Evolutionary conservation across 2,888 invertebrate species (phyloP).

Genomic region (Brachypterus glaber): DNA sequence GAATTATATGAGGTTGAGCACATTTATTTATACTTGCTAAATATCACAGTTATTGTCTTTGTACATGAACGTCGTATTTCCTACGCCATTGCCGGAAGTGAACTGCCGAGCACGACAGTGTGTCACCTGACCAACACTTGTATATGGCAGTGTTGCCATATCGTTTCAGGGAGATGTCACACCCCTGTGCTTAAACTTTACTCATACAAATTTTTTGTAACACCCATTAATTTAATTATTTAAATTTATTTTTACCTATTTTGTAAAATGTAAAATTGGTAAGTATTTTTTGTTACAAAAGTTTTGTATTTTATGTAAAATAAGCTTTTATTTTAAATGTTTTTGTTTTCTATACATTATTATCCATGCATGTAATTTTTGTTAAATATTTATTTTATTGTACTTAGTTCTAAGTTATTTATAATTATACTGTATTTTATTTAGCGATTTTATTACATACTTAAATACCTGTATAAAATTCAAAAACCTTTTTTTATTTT

Average conservation of each 20-base stretch:
- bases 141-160: too few relatives aligned
- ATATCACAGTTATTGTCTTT: background rate
- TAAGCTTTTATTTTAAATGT: too few relatives aligned
- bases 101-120: background rate
- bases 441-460: background rate
- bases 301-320: too few relatives aligned
- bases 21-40: background rate
- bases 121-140: too few relatives aligned
- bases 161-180: too few relatives aligned
- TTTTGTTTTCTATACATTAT: too few relatives aligned
- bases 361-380: too few relatives aligned
- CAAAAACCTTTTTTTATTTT: background rate
- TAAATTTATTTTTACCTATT: background rate
- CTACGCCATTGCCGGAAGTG: background rate
- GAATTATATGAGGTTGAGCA: background rate
- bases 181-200: background rate
- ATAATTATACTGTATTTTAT: too few relatives aligned
- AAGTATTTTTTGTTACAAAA: background rate
- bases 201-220: background rate
- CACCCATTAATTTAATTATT: background rate
- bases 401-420: too few relatives aligned
- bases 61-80: background rate
- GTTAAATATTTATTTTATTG: too few relatives aligned
- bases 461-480: background rate
- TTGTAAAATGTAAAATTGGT: too few relatives aligned